Evolutionary conservation across 2,113 vertebrate species (phyloP).

Genomic region (Gadus chalcogrammus): DNA sequence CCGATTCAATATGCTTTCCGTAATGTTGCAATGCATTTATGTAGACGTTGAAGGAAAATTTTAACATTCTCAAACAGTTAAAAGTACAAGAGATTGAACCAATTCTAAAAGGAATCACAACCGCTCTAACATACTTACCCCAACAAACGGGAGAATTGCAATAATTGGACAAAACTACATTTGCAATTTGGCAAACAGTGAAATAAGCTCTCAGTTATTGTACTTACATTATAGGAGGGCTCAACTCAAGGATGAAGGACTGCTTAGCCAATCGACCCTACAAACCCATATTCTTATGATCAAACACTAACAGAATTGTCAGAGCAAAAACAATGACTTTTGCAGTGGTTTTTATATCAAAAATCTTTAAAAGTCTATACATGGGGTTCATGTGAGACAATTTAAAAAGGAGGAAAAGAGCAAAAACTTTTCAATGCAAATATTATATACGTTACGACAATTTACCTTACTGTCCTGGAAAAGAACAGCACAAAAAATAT

Average conservation of each 20-base stretch:
- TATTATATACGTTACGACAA: slow-evolving; percentile 46
- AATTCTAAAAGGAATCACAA: slow-evolving; percentile 37
- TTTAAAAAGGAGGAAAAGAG: slow-evolving; percentile 56
- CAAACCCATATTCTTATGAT: slow-evolving; percentile 80
- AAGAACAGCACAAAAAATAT: slow-evolving; percentile 71
- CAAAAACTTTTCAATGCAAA: slow-evolving; percentile 66
- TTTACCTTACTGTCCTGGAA: slow-evolving; percentile 74
- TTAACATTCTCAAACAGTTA: slow-evolving; percentile 50
- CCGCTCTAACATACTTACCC: slow-evolving; percentile 72
- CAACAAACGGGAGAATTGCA: slow-evolving; percentile 53
- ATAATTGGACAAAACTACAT: slow-evolving; percentile 57
- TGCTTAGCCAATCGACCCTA: slow-evolving; percentile 88
- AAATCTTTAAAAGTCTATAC: slow-evolving; percentile 74
- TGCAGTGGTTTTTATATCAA: slow-evolving; percentile 76
- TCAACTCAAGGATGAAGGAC: slow-evolving; percentile 91
- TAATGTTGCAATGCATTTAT: slow-evolving; percentile 27
- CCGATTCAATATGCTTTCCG: slow-evolving; percentile 24
- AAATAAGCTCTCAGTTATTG: slow-evolving; percentile 69
- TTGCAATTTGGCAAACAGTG: slow-evolving; percentile 62
- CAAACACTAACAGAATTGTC: slow-evolving; percentile 93
- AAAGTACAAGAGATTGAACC: slow-evolving; percentile 37
- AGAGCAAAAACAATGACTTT: slow-evolving; percentile 81
- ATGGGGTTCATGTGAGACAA: slow-evolving; percentile 81
- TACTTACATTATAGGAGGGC: slow-evolving; percentile 98
- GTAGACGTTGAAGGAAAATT: slow-evolving; percentile 25